These are phyloP conservation scores for Babylonia areolata DNA, from an alignment of 1,140 invertebrate species.

Conservation along the genomic window DNA sequence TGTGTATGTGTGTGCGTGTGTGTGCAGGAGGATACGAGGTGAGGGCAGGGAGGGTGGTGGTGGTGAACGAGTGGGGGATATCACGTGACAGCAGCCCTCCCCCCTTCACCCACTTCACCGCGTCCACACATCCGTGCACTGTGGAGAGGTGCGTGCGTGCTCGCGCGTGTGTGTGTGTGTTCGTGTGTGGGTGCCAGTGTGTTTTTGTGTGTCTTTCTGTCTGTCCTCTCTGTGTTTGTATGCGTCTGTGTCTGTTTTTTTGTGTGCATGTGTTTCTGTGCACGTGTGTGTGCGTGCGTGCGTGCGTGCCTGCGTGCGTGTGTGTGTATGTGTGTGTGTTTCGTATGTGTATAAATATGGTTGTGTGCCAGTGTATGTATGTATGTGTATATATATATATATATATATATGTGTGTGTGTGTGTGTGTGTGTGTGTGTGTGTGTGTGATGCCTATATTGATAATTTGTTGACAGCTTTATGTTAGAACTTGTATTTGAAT, in stretches of 20 bases:
- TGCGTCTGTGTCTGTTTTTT: background rate
- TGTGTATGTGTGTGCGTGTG: too few species aligned
- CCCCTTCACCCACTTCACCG: too few species aligned
- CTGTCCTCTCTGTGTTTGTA: background rate
- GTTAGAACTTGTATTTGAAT: too few species aligned
- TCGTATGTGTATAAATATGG: background rate
- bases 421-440: background rate
- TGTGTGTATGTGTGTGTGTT: background rate
- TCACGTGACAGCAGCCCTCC: too few species aligned
- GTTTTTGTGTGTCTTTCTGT: background rate
- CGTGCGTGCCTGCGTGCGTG: background rate
- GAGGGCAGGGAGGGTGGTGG: too few species aligned
- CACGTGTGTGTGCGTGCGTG: background rate
- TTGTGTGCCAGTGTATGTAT: background rate
- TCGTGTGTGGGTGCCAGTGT: background rate
- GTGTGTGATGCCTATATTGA: background rate
- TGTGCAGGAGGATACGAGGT: too few species aligned
- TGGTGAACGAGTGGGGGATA: too few species aligned
- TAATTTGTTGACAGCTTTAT: too few species aligned
- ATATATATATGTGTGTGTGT: background rate
- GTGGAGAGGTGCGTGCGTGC: background rate
- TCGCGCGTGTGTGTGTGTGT: background rate
- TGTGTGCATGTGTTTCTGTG: background rate
- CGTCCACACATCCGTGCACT: too few species aligned
- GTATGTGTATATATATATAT: background rate